Conservation (phyloP, 1,140 invertebrate species). For the Leguminivora glycinivorella region DNA sequence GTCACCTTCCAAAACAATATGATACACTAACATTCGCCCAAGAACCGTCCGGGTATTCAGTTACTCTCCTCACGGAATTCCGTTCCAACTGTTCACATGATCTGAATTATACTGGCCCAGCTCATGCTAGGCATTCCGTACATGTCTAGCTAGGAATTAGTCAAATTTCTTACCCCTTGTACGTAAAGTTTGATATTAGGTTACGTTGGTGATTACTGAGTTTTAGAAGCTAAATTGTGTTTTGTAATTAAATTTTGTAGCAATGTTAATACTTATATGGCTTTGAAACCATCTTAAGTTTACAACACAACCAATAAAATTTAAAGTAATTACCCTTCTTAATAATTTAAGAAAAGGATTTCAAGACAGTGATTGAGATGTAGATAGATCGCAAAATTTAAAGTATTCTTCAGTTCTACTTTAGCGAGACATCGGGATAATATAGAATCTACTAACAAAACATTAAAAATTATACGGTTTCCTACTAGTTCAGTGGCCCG, state of each 20-base stretch:
- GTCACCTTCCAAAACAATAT: neutral
- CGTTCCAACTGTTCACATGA: slow-evolving; percentile 46
- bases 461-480: too few species aligned
- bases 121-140: slow-evolving; percentile 18
- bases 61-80: slow-evolving; percentile 38
- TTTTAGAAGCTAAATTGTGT: neutral
- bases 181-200: neutral
- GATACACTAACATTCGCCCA: neutral
- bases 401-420: too few species aligned
- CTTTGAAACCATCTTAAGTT: neutral
- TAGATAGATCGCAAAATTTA: too few species aligned
- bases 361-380: too few species aligned
- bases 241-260: neutral
- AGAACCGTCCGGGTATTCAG: neutral
- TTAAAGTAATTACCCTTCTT: too few species aligned
- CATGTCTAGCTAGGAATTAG: slow-evolving; percentile 2
- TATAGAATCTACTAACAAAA: too few species aligned
- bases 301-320: too few species aligned
- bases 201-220: neutral
- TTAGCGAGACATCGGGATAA: too few species aligned
- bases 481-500: too few species aligned
- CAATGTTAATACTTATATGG: neutral
- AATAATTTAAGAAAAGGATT: too few species aligned
- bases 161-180: slow-evolving; percentile 11
- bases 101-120: slow-evolving; percentile 60